Conservation (phyloP, 2,113 vertebrate species). For the Bos javanicus region DNA sequence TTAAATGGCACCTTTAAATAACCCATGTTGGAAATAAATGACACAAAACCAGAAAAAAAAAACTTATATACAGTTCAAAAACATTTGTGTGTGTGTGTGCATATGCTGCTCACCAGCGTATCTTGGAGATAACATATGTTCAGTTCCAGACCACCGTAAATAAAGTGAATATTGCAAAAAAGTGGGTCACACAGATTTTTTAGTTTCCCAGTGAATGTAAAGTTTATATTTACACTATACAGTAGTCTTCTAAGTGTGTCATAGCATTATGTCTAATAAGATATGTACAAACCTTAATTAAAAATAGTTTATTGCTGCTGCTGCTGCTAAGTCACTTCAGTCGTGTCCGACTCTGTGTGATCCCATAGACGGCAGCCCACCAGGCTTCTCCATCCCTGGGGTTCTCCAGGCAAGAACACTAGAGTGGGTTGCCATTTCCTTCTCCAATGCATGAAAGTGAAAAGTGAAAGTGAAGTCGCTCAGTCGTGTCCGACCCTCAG, state of each 20-base stretch:
- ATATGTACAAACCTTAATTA: neutral
- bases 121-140: neutral
- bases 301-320: neutral
- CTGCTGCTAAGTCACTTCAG: too few species aligned
- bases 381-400: too few species aligned
- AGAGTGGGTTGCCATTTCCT: too few species aligned
- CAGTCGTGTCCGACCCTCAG: too few species aligned
- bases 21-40: neutral
- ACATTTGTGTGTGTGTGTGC: neutral
- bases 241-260: neutral
- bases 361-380: too few species aligned
- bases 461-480: too few species aligned
- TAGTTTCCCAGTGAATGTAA: neutral
- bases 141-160: neutral
- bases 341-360: too few species aligned
- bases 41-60: neutral
- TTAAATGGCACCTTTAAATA: conserved; percentile 15
- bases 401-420: too few species aligned
- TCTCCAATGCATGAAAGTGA: too few species aligned
- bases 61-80: neutral
- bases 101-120: accelerated
- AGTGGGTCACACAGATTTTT: neutral
- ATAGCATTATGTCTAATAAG: neutral
- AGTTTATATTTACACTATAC: neutral
- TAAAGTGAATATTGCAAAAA: neutral